Percentiles rank a stretch among this genome's conserved stretches.
Conservation (phyloP, 2,888 invertebrate genomes). For the Cosmia pyralina region DNA sequence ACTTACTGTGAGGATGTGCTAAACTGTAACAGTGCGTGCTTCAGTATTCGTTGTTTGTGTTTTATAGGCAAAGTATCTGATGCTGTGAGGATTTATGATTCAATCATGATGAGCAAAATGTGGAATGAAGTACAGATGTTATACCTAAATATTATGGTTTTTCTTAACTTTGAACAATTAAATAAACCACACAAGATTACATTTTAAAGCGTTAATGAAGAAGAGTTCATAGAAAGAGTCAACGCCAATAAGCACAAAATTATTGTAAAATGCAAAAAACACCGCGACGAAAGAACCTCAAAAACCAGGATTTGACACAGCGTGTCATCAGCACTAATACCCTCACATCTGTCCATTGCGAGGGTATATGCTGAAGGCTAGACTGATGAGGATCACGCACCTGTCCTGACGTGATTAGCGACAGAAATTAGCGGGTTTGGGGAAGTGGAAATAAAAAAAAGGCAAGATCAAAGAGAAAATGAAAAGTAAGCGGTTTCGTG, state of each 20-base stretch:
- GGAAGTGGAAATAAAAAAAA: neutral
- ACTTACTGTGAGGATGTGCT: slow-evolving; percentile 35
- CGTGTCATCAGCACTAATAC: slow-evolving; percentile 37
- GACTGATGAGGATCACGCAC: slow-evolving; percentile 42
- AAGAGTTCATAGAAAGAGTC: too few species aligned
- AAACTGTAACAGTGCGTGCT: slow-evolving; percentile 24
- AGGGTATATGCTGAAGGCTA: neutral
- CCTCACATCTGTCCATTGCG: slow-evolving; percentile 13
- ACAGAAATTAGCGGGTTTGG: slow-evolving; percentile 14
- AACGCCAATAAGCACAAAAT: too few species aligned
- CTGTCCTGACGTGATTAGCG: slow-evolving; percentile 30
- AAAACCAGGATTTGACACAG: neutral
- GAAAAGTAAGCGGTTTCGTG: neutral
- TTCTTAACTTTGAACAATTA: too few species aligned
- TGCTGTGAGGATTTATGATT: slow-evolving; percentile 31
- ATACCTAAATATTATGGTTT: too few species aligned
- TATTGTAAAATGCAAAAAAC: too few species aligned
- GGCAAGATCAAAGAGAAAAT: too few species aligned
- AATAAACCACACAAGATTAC: too few species aligned
- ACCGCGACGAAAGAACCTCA: neutral
- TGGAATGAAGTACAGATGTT: neutral
- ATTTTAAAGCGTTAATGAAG: too few species aligned
- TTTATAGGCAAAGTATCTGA: neutral
- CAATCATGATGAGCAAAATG: slow-evolving; percentile 1
- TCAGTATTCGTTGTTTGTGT: slow-evolving; percentile 23